Percentiles rank a stretch among this genome's conserved stretches.
phyloP scores from a whole-genome alignment of 2,797 vertebrate species.

The Pterois miles region DNA sequence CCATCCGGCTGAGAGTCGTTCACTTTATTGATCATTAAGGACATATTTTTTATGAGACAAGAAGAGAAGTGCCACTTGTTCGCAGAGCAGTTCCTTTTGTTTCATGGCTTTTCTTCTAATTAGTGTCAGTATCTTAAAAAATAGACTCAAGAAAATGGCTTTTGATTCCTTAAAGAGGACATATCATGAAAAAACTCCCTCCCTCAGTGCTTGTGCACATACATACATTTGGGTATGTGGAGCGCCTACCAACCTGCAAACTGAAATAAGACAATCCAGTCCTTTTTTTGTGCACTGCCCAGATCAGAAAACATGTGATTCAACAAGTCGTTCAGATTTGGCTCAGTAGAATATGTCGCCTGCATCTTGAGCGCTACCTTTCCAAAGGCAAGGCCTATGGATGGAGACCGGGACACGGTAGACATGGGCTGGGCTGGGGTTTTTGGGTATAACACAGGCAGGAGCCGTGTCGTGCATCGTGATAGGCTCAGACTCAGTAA shows the following conservation, averaged over 20 bases:
- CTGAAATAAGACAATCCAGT: neutral
- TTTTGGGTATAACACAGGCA: no score
- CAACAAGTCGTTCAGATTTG: no score
- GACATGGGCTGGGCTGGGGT: no score
- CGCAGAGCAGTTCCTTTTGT: neutral
- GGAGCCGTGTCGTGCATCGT: no score
- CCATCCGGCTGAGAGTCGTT: neutral
- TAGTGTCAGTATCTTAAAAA: slow-evolving; percentile 7
- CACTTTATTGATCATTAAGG: neutral
- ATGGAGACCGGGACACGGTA: no score
- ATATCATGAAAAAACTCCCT: neutral
- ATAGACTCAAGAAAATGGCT: neutral
- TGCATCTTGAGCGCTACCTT: no score
- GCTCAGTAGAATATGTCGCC: no score
- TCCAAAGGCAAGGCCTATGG: no score
- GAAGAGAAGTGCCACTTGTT: neutral
- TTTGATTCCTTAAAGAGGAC: neutral
- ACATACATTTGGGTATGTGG: neutral
- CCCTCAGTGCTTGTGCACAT: no score
- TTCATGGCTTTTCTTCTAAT: neutral
- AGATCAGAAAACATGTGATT: neutral
- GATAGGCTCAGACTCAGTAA: no score
- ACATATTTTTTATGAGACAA: slow-evolving; percentile 1
- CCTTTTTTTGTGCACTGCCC: neutral
- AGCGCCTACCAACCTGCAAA: neutral